Base-by-base conservation (phyloP, 2,797 vertebrate species). In the Acanthis flammea region DNA sequence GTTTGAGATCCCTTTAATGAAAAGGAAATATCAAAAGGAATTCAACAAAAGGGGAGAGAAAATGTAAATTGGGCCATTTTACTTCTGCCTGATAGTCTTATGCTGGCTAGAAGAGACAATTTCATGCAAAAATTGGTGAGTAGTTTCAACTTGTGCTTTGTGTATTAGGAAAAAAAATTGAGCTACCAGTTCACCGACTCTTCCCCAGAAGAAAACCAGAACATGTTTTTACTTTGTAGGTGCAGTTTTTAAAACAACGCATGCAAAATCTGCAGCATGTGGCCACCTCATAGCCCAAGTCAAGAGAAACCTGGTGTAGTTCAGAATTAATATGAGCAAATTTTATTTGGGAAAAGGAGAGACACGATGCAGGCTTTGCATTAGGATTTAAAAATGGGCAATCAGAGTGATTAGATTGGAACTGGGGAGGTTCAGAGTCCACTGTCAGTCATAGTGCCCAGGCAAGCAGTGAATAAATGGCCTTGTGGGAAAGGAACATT, bases 361-460 rank as follows among this genome's bases (percentile, higher is more conserved):
- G 3, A 15, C 15, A 7, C 1, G 2, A 47, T 24, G 45, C 18
- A 77, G 58, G 3, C 14, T 45, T 81, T 66, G 45, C 62, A 61
- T 89, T 47, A 50, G 42, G 17, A 6, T 47, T 91, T 90, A 12
- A 66, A 82, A 81, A 54, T 6, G 27, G n/a, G 5, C 39, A 25
- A 0, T 33, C 27, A 19, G 50, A 86, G 22, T 0, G 2, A 22
- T 70, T 37, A 22, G 44, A 14, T 19, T 47, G 55, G 58, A 57
- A 62, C 8, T 1, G 4, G 16, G 62, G 67, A 42, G 10, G 22
- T 57, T 70, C 1, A 7, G 33, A 42, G 31, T 19, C 44, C 0
- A 1, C 28, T n/a, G 17, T 57, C 45, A 21, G 35, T 37, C 0
- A 0, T 7, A 10, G 31, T 31, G 45, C 44, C 50, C n/a, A 45